Evolutionary conservation across 2,113 vertebrate species (phyloP).

Genomic region (Saguinus imperator): DNA sequence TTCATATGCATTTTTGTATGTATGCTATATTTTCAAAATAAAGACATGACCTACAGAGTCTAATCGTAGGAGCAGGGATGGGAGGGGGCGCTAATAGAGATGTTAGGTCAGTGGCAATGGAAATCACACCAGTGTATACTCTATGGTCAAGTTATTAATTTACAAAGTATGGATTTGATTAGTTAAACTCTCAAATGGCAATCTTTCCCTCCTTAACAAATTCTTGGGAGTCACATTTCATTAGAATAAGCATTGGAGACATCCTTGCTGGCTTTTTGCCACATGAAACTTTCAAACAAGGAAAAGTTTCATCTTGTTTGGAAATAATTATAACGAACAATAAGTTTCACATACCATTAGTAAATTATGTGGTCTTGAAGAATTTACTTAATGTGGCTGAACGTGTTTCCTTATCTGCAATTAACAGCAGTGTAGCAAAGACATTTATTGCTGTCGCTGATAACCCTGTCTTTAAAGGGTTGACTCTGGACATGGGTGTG

Average conservation of each 20-base stretch:
- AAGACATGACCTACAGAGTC: background rate
- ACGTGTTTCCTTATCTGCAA: background rate
- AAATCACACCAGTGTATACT: background rate
- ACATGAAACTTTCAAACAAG: background rate
- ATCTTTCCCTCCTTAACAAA: background rate
- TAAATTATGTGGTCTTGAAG: background rate
- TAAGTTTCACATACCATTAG: background rate
- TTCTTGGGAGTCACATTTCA: background rate
- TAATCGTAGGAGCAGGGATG: background rate
- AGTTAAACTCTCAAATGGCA: background rate
- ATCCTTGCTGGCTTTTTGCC: background rate
- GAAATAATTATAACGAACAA: background rate
- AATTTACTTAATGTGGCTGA: background rate
- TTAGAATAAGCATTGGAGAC: background rate
- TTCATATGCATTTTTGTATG: background rate
- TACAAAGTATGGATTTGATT: background rate
- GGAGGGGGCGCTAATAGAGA: background rate
- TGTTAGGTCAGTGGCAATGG: background rate
- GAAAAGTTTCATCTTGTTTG: background rate
- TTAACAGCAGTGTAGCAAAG: background rate
- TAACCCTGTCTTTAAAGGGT: background rate
- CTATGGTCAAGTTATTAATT: background rate
- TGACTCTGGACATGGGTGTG: background rate
- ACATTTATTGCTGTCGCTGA: too few relatives aligned
- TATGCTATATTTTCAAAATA: background rate